Percentiles rank a stretch among this genome's conserved stretches.
phyloP scores from a whole-genome alignment of 2,113 vertebrate genomes.

The Aldabrachelys gigantea region DNA sequence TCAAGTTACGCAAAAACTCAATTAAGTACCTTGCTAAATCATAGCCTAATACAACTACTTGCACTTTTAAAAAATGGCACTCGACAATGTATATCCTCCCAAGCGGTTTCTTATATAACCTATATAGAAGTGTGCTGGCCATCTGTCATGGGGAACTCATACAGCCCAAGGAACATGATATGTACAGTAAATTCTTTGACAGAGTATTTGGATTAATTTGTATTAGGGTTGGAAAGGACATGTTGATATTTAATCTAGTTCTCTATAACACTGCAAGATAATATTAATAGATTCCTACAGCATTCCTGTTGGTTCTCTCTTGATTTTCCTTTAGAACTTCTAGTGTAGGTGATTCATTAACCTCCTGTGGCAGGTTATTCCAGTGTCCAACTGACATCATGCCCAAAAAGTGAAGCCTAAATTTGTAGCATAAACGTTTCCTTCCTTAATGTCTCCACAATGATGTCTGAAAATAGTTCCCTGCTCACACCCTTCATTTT shows the following conservation, averaged over 20 bases:
- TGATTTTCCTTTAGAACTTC: background rate
- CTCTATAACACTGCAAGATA: background rate
- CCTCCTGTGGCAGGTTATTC: background rate
- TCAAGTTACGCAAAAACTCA: background rate
- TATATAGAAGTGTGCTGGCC: background rate
- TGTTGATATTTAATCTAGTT: background rate
- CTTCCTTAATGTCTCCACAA: background rate
- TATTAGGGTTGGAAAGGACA: background rate
- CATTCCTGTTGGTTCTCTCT: background rate
- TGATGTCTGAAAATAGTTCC: background rate
- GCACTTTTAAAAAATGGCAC: fast-evolving
- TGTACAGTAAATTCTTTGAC: background rate
- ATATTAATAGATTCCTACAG: background rate
- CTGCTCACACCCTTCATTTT: background rate
- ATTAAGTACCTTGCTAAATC: background rate
- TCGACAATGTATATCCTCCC: background rate
- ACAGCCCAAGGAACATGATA: background rate
- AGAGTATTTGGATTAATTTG: background rate
- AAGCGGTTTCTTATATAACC: background rate
- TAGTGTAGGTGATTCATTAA: background rate
- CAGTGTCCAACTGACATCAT: background rate
- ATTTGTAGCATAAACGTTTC: slow-evolving; percentile 5
- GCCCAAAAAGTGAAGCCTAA: background rate
- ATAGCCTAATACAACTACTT: background rate
- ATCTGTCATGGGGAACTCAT: background rate